These are phyloP conservation scores for Anthopleura xanthogrammica DNA, from an alignment of 92 coral and sea anemone species.

Conservation along the genomic window DNA sequence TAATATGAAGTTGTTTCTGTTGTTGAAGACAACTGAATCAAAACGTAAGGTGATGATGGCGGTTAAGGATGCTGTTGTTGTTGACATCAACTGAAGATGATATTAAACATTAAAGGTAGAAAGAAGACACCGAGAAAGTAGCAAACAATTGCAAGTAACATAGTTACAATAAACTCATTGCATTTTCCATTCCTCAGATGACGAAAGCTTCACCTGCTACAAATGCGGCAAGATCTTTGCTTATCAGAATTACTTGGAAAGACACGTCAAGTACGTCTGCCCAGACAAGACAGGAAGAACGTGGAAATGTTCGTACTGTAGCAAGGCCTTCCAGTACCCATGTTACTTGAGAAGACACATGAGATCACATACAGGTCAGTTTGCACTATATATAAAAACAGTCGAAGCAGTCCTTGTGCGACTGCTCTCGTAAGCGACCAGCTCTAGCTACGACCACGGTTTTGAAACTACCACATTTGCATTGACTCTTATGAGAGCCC, in stretches of 20 bases:
- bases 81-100: background rate
- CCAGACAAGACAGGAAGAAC: conserved; percentile 99
- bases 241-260: conserved; percentile 91
- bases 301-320: conserved; percentile 97
- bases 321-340: conserved; percentile 96
- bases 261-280: conserved; percentile 98
- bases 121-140: background rate
- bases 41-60: no score
- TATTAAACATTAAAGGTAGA: no score
- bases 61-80: background rate
- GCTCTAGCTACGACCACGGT: no score
- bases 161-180: background rate
- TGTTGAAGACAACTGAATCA: no score
- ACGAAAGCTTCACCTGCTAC: conserved; percentile 96
- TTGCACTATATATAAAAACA: no score
- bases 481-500: no score
- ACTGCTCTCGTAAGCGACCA: no score
- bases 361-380: conserved; percentile 96
- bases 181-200: conserved; percentile 49
- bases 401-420: no score
- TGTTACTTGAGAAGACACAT: conserved; percentile 94
- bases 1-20: no score
- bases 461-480: no score
- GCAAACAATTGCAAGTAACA: background rate
- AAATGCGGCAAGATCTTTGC: conserved; percentile 99